Percentiles rank a stretch among this genome's conserved stretches.
These are phyloP conservation scores for Salvelinus namaycush DNA, from an alignment of 2,113 vertebrate species.

Conservation along the genomic window DNA sequence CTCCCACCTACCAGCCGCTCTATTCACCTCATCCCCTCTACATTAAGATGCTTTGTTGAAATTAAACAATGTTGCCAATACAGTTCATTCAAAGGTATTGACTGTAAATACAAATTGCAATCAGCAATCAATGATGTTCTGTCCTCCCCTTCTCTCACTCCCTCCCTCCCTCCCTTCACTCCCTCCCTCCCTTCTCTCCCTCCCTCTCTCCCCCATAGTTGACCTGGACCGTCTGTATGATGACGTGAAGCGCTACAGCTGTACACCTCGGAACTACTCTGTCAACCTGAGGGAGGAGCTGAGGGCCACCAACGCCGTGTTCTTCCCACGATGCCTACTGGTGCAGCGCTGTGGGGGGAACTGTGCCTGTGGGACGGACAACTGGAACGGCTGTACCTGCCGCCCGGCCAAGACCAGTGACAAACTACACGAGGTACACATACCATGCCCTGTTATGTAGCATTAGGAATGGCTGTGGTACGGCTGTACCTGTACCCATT, in stretches of 20 bases:
- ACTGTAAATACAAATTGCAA: not conserved
- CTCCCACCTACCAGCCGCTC: not conserved
- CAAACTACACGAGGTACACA: slow-evolving; percentile 89
- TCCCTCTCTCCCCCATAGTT: slow-evolving; percentile 68
- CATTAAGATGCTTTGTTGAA: not conserved
- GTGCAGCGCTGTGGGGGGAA: slow-evolving; percentile 94
- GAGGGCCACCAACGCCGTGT: slow-evolving; percentile 83
- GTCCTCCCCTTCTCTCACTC: not conserved
- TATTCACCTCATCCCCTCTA: not conserved
- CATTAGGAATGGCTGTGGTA: no score
- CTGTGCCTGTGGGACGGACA: slow-evolving; percentile 86
- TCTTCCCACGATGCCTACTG: slow-evolving; percentile 94
- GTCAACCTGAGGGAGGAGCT: slow-evolving; percentile 93
- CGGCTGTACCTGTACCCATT: no score
- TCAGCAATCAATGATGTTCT: not conserved
- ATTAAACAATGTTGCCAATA: not conserved
- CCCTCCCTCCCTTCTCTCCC: not conserved
- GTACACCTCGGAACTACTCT: slow-evolving; percentile 92
- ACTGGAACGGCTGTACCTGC: slow-evolving; percentile 89
- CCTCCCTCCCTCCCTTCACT: not conserved
- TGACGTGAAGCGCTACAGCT: slow-evolving; percentile 93
- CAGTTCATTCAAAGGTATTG: not conserved
- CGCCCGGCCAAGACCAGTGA: slow-evolving; percentile 81
- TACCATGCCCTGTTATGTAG: no score
- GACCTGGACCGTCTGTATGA: slow-evolving; percentile 92